Evolutionary conservation across 2,113 vertebrate genomes (phyloP), one percentile per base, ranked within the genome.

Genomic region (Oncorhynchus mykiss): DNA sequence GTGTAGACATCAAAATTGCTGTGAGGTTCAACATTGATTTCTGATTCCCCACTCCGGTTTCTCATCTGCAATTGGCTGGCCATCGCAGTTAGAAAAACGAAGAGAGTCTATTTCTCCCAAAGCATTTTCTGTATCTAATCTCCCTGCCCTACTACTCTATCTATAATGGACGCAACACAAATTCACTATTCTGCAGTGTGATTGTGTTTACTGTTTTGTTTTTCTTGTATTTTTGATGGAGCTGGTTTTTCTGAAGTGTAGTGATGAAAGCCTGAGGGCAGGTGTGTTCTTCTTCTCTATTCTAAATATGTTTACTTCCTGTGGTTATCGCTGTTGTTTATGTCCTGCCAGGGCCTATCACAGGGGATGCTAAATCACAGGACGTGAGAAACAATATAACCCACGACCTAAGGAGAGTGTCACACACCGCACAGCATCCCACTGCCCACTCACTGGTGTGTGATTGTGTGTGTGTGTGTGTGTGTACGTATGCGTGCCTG

Each of bases 201-300:
- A 78, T 82, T 73, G 62, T 80, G 77, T 85, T 84, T 77, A 79
- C 69, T 67, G 60, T 71, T 78, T 11, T 66, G 60, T 80, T 77
- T 75, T 25, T 75, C 60, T 74, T 82, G 80, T 80, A 80, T 82
- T 79, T 84, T 81, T 77, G 76, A 79, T 73, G 78, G 71, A 45
- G 71, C 34, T 48, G 67, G 13, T 34, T 71, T 76, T 78, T 83
- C 77, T 31, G 39, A 45, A 45, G 3, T 54, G 51, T n/a, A 54
- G 67, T 60, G 22, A 78, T 71, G 78, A 73, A 65, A 77, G 74
- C 78, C 81, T 68, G 39, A 2, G 25, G 80, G 76, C 51, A 18
- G 51, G 2, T 54, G 51, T 16, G 71, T 39, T 64, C n/a, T 51
- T 77, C 60, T n/a, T 4, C 8, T 77, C 5, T 16, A 60, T 60